Conservation (phyloP, 1,140 invertebrate species). For the Philopotamus ludificatus region DNA sequence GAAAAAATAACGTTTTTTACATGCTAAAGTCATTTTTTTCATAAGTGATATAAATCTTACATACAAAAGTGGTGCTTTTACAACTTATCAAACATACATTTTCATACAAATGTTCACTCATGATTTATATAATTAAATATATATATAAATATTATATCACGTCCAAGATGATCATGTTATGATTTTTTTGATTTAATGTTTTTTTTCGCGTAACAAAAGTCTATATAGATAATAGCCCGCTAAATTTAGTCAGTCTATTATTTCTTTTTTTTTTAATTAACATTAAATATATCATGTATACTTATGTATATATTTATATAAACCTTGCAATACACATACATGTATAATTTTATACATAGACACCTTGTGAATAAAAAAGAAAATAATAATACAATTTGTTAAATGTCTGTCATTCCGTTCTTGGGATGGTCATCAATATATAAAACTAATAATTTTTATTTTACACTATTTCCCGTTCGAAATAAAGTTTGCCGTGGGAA, state of each 20-base stretch:
- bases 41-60: no score
- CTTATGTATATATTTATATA: constrained; percentile 8
- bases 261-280: constrained; percentile 29
- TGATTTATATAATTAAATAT: no score
- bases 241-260: constrained; percentile 43
- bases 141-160: no score
- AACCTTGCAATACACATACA: not conserved
- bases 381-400: constrained; percentile 19
- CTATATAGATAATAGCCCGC: constrained; percentile 39
- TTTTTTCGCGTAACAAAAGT: constrained; percentile 39
- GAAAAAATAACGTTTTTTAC: no score
- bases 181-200: not conserved
- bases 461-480: not conserved
- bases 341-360: constrained; percentile 22
- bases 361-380: constrained; percentile 34
- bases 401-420: constrained; percentile 19
- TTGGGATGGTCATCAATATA: not conserved
- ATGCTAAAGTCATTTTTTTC: no score
- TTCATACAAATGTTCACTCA: no score
- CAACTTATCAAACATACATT: no score
- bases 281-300: not conserved
- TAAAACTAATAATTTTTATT: no score
- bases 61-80: no score
- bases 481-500: not conserved
- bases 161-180: no score